Evolutionary conservation across 2,797 vertebrate species (phyloP).

Genomic region (Silurus aristotelis): DNA sequence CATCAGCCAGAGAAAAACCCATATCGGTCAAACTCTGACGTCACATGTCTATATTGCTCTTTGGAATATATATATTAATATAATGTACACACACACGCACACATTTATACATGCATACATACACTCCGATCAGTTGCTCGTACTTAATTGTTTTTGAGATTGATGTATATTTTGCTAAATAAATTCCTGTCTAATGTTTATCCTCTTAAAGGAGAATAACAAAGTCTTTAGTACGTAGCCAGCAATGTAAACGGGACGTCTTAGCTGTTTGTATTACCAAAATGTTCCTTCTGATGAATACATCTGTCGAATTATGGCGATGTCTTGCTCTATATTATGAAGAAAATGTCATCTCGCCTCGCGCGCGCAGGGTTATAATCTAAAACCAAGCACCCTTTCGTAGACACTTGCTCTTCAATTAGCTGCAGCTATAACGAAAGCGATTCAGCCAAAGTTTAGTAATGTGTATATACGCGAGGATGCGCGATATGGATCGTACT

Average conservation of each 20-base stretch:
- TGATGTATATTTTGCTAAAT: neutral
- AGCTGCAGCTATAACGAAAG: neutral
- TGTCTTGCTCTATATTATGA: constrained; percentile 6
- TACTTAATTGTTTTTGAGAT: neutral
- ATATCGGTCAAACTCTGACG: too few species aligned
- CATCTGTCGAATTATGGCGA: neutral
- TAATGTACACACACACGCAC: too few species aligned
- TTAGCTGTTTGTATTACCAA: neutral
- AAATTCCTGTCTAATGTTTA: neutral
- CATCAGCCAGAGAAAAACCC: too few species aligned
- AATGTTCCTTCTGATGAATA: neutral
- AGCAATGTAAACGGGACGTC: neutral
- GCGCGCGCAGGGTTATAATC: neutral
- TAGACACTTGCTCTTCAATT: neutral
- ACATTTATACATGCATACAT: too few species aligned
- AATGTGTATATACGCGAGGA: neutral
- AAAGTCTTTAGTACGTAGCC: neutral
- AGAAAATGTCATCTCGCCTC: neutral
- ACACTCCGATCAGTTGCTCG: neutral
- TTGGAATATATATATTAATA: neutral
- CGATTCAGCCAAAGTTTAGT: too few species aligned
- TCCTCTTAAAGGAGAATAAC: neutral
- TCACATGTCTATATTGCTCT: neutral
- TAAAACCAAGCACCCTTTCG: neutral
- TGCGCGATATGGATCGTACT: neutral